These are phyloP conservation scores for Pterostichus madidus DNA, from an alignment of 2,888 invertebrate species.

Conservation along the genomic window DNA sequence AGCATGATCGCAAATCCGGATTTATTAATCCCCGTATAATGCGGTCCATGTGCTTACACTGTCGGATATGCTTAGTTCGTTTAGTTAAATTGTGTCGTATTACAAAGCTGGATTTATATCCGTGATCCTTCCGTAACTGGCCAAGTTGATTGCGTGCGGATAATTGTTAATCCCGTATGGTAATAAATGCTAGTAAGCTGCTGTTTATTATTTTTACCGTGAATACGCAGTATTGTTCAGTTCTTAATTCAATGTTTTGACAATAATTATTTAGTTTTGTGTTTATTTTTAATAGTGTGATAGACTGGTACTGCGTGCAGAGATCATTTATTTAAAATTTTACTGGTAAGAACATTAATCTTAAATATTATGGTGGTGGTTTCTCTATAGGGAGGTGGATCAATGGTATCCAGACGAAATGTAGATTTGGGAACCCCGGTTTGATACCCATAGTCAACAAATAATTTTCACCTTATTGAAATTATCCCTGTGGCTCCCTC, in stretches of 20 bases:
- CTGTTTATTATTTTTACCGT: slow-evolving; percentile 18
- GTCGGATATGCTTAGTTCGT: slow-evolving; percentile 42
- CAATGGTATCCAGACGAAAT: no score
- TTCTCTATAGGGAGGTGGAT: no score
- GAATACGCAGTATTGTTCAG: not conserved
- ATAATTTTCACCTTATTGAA: no score
- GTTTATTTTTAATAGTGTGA: not conserved
- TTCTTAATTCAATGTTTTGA: not conserved
- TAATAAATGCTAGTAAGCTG: slow-evolving; percentile 17
- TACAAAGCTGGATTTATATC: slow-evolving; percentile 56
- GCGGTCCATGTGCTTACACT: slow-evolving; percentile 22
- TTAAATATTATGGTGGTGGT: no score
- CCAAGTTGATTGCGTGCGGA: slow-evolving; percentile 26
- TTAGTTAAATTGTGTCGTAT: slow-evolving; percentile 28
- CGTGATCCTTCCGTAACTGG: slow-evolving; percentile 46
- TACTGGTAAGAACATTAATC: no score
- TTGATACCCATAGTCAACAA: no score
- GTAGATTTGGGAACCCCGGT: no score
- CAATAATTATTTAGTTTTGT: not conserved
- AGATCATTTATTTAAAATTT: no score
- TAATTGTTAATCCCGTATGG: slow-evolving; percentile 43
- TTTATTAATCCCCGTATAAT: slow-evolving; percentile 54
- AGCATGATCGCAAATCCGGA: slow-evolving; percentile 28
- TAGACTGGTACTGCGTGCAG: no score
- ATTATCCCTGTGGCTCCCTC: no score